Evolutionary conservation across 2,888 invertebrate species (phyloP), one percentile per base, ranked within the genome.

Genomic region (Isotomurus palustris): DNA sequence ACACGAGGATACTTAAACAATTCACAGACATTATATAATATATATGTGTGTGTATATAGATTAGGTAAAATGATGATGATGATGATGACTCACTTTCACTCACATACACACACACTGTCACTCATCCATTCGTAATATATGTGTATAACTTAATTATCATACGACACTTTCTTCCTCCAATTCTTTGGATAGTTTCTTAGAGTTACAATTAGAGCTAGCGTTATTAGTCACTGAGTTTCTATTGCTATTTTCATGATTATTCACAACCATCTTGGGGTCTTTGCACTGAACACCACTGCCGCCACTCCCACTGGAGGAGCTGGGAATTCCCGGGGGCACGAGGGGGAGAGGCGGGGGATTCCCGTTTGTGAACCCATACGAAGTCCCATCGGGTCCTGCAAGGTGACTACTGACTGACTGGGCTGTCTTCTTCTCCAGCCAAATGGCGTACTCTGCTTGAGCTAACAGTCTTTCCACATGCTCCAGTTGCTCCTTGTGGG

Each of bases 161-260:
- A 71, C 71, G 55, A 71, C 71, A 62, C 71, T 71, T 40, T 71
- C 71, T 52, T 71, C 71, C 54, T 71, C 71, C 6, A 71, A 61
- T 54, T 60, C 68, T 59, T 71, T 71, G 41, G 71, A 69, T 47
- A 68, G 61, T 63, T 71, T 71, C 56, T 67, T 68, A 21, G 60
- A 56, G 47, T 58, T 62, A 59, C 67, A 67, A 59, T 62, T 58
- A 45, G 58, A 27, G 28, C 36, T 51, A 41, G 43, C 50, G 51
- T 41, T 27, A 58, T 50, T 56, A 43, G 54, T 53, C 43, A 43
- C 40, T 58, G 43, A 45, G 22, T 45, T 58, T 17, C 57, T 48
- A 50, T 51, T 58, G 36, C 58, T 59, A 58, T 32, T 53, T 21
- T 51, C 52, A 57, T 62, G 64, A 63, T 63, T 59, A 60, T 56